Conservation (phyloP, 2,888 invertebrate genomes). For the Diloba caeruleocephala region DNA sequence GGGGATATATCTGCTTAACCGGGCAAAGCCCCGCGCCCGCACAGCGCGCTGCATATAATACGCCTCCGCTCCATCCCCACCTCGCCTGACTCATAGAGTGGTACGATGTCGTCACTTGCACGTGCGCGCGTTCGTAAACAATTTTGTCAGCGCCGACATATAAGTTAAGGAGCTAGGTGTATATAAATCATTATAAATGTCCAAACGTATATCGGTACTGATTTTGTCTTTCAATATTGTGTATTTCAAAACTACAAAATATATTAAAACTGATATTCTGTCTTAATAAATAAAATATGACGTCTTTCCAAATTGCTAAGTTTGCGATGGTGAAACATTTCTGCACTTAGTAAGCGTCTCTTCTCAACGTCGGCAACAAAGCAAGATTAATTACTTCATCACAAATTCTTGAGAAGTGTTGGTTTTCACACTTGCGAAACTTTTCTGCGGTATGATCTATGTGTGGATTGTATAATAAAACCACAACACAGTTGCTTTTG, state of each 20-base stretch:
- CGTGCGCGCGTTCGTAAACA: too few species aligned
- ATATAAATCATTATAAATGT: too few species aligned
- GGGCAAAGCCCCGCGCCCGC: too few species aligned
- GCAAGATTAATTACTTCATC: constrained; percentile 55
- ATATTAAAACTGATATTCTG: constrained; percentile 21
- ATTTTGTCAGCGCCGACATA: too few species aligned
- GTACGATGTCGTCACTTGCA: too few species aligned
- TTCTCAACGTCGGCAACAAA: constrained; percentile 49
- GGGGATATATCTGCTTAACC: too few species aligned
- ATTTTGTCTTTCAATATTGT: too few species aligned
- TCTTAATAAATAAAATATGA: constrained; percentile 39
- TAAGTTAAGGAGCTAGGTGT: too few species aligned
- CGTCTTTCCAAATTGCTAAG: constrained; percentile 41
- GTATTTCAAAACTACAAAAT: constrained; percentile 14
- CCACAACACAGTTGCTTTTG: constrained; percentile 3
- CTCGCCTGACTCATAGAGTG: too few species aligned
- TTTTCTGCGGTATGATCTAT: constrained; percentile 30
- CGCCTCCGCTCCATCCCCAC: too few species aligned
- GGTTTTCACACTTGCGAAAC: constrained; percentile 43
- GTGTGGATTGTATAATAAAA: constrained; percentile 23
- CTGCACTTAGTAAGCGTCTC: constrained; percentile 37
- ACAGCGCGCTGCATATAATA: too few species aligned
- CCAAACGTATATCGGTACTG: too few species aligned
- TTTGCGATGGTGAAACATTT: constrained; percentile 38
- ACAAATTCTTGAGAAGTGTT: constrained; percentile 39